Conservation (phyloP, 2,797 vertebrate genomes). For the Vespertilio murinus region DNA sequence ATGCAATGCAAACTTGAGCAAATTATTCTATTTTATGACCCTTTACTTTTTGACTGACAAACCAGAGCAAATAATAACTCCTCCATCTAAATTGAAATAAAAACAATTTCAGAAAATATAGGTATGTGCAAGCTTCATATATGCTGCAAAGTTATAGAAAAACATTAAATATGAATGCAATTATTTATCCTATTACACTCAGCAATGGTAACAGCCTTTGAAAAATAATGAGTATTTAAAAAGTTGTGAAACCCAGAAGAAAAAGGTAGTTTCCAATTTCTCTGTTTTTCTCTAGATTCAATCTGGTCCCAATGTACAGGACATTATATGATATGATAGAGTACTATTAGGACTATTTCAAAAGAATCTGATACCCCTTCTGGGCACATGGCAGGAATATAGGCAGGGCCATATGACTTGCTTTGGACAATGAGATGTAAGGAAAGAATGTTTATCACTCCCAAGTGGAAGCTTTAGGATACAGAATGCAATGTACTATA, state of each 20-base stretch:
- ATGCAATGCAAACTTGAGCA: not conserved
- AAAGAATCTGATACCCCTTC: not conserved
- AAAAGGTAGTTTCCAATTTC: not conserved
- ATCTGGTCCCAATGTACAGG: not conserved
- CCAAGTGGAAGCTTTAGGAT: not conserved
- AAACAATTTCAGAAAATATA: not conserved
- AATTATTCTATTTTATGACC: conserved; percentile 23
- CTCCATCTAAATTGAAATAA: not conserved
- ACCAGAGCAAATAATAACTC: not conserved
- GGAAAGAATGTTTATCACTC: not conserved
- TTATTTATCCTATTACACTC: not conserved
- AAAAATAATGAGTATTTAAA: not conserved
- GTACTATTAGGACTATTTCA: not conserved
- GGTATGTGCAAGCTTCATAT: not conserved
- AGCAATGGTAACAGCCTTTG: conserved; percentile 7
- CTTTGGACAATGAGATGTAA: not conserved
- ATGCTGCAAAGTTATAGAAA: not conserved
- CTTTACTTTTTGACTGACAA: not conserved
- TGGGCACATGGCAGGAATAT: not conserved
- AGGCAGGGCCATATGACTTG: not conserved
- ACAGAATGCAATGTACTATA: not conserved
- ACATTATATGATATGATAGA: not conserved
- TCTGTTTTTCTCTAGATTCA: not conserved
- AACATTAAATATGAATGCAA: not conserved
- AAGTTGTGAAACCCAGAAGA: not conserved